Base-by-base conservation (phyloP, 2,797 vertebrate genomes). In the Schizopygopsis pylzovi region DNA sequence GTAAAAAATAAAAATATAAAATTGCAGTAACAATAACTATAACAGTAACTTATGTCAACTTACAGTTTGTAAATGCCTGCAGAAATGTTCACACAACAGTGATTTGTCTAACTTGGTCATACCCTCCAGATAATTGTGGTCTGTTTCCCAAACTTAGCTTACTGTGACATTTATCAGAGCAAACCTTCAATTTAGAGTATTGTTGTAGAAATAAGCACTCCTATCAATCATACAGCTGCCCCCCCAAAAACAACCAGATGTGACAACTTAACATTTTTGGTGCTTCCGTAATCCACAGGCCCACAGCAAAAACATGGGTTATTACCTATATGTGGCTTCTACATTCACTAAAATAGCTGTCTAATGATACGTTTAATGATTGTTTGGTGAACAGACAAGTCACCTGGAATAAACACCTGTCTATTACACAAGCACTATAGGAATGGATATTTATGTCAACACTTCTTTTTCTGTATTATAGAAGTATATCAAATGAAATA, bases 121-220 rank as follows among this genome's bases (percentile, higher is more conserved):
- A 25, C 3, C 28, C 82, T 52, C 2, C 72, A 76, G 82, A 83
- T n/a, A 59, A 25, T 20, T 84, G 63, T 59, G 75, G 83, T 71
- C 22, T 22, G 5, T 47, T 37, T n/a, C n/a, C 28, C 41, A 75
- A 45, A 47, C 75, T 68, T 18, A 41, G 68, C 56, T 83, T 76
- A 76, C 56, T 43, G 8, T 41, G 28, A 6, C 49, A 18, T 82
- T 61, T 43, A 85, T 71, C 76, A 79, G 25, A 4, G 65, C 76
- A 71, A 61, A 45, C 76, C 83, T n/a, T 72, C 65, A 37, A 79
- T 79, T 79, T 37, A 59, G 12, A 85, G 76, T 9, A 71, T 79
- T 59, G 61, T 67, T 6, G 18, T 5, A 59, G 37, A 59, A 61
- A 71, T 28, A 71, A 37, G 76, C 76, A 33, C 4, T 41, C 49